Evolutionary conservation across 2,113 vertebrate species (phyloP), one percentile per base, ranked within the genome.

Genomic region (Petrocephalus microphthalmus): DNA sequence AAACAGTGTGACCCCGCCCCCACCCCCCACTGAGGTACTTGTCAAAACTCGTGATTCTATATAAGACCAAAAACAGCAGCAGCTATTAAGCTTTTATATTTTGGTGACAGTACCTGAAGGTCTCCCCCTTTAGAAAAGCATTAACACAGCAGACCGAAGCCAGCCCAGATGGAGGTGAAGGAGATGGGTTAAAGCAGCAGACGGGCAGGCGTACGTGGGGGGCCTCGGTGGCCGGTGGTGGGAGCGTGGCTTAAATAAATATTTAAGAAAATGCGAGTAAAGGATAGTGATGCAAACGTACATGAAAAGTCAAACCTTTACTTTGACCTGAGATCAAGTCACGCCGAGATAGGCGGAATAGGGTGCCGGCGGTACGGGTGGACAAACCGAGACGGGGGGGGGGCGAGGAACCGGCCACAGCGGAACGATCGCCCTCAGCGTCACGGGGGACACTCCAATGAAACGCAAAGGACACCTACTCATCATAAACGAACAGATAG

Each of bases 281-380:
- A 89, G 87, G 86, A 92, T 87, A 89, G n/a, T 82, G 90, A 60
- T 89, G 89, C 89, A 81, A 87, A 84, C 54, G 81, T 89, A 42
- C 42, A 74, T 54, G 53, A 60, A 89, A 87, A 83, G 91, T 54
- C 85, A 92, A 90, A 90, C 90, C 92, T 91, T 89, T 91, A 93
- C 95, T 96, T 95, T 95, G 95, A 97, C 97, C 97, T 97, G 97
- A 97, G 97, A 96, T 96, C 96, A 93, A 93, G 91, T 91, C 91
- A 94, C 93, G 91, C 93, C 94, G 94, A 89, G 88, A 90, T 90
- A 90, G 91, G 90, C 83, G 90, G 17, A 42, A 89, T 81, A 56
- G 84, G 56, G 74, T 47, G 71, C 8, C 51, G 37, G 20, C 25
- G 67, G 45, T 81, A 29, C 67, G 29, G n/a, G 86, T 86, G 37